A percentile compares a stretch with the other conserved stretches of the same genome.
Conservation (phyloP, 2,888 invertebrate species). For the Amblyjoppa fuscipennis region DNA sequence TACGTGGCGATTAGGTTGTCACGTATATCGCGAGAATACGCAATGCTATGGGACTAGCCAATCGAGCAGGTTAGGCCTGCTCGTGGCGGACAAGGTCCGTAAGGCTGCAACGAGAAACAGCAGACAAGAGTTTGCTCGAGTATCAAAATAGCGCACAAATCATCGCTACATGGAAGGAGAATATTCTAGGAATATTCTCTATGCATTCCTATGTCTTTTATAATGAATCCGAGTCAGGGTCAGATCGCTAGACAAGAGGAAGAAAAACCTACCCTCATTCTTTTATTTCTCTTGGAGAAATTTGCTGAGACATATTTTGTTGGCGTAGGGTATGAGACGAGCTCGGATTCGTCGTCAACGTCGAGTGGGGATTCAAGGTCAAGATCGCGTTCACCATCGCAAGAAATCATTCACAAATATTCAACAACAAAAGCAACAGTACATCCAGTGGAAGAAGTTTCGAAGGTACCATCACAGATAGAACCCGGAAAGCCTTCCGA, state of each 20-base stretch:
- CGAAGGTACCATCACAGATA: background rate
- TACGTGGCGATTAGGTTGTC: constrained; percentile 21
- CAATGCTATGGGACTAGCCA: background rate
- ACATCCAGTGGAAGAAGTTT: background rate
- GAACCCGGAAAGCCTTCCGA: background rate
- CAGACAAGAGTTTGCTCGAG: constrained; percentile 10
- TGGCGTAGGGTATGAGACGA: constrained; percentile 15
- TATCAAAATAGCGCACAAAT: background rate
- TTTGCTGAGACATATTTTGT: background rate
- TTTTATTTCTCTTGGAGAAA: background rate
- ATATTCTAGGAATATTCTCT: constrained; percentile 23
- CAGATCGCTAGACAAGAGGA: too few species aligned
- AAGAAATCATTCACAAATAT: background rate
- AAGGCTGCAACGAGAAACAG: constrained; percentile 18
- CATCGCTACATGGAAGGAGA: background rate
- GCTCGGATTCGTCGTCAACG: constrained; percentile 2
- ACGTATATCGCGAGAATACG: background rate
- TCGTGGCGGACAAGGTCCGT: constrained; percentile 19
- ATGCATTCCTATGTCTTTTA: background rate
- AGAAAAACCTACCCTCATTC: background rate
- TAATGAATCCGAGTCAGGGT: constrained; percentile 15
- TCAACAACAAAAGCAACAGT: background rate
- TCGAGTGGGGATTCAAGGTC: background rate
- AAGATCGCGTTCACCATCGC: too few species aligned
- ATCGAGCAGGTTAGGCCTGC: constrained; percentile 22